Base-by-base conservation (phyloP, 2,888 invertebrate genomes). In the Aplocera efformata region DNA sequence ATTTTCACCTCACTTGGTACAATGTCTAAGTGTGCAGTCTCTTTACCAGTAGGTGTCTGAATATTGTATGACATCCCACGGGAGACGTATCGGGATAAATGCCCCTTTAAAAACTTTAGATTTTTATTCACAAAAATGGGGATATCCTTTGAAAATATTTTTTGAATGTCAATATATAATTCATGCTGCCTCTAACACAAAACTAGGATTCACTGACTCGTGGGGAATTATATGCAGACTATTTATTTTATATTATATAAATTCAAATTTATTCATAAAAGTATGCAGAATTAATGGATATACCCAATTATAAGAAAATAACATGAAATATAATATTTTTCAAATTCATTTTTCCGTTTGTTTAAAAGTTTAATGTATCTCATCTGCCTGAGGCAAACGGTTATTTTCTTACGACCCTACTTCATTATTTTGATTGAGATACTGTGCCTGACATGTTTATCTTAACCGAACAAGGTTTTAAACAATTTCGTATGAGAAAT, bases 61-160 rank as follows among this genome's bases (percentile, higher is more conserved):
- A 83, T 80, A 79, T 77, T 79, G 68, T 72, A 82, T 79, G 77
- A 74, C 67, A 73, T 59, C 79, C 76, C 75, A 56, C 63, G 74
- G 77, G 79, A 75, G 62, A 58, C 59, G 65, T 71, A 69, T 68
- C 66, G 58, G 71, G 60, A 75, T 78, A 79, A 78, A 73, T 70
- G 74, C 65, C 67, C 67, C 64, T 72, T 76, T 76, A 72, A 73
- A 79, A 80, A 75, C 63, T 72, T 64, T 67, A 56, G 62, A 70
- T 72, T 71, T 74, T 69, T 69, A 72, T 66, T 61, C 58, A 57
- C 63, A 53, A 53, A 48, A 40, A 28, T 35, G 31, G 52, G 56
- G 51, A 58, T 61, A 63, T 51, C 53, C 33, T 35, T 42, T 41
- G 42, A 28, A 49, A 29, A 33, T 41, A 33, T 23, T 30, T 47